Conservation (phyloP, 2,797 vertebrate genomes). For the Arremon brunneinucha region DNA sequence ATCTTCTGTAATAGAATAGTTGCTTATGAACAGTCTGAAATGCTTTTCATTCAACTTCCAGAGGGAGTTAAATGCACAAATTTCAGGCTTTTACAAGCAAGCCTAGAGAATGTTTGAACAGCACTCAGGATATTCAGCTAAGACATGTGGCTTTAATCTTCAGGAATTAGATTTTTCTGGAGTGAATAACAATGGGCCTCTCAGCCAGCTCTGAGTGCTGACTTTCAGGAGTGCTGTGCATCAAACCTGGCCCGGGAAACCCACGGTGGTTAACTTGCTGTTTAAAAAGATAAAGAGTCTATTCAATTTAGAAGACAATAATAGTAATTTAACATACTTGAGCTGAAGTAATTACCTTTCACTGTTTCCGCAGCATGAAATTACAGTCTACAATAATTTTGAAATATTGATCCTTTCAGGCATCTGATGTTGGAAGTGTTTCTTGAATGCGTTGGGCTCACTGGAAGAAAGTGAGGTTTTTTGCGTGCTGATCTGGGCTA, state of each 20-base stretch:
- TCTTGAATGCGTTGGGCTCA: not conserved
- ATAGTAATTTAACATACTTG: constrained; percentile 70
- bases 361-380: constrained; percentile 60
- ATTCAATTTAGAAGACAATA: constrained; percentile 58
- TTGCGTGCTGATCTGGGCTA: not conserved
- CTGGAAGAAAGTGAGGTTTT: constrained; percentile 14
- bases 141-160: not conserved
- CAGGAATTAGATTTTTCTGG: not conserved
- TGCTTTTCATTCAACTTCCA: not conserved
- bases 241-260: not conserved
- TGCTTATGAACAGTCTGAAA: not conserved
- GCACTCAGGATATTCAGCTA: not conserved
- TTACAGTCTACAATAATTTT: constrained; percentile 53
- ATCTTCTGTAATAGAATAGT: not conserved
- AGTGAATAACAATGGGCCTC: not conserved
- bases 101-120: not conserved
- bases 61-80: not conserved
- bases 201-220: not conserved
- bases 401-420: constrained; percentile 49
- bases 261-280: constrained; percentile 37
- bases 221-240: not conserved
- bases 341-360: constrained; percentile 67
- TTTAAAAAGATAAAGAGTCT: constrained; percentile 68
- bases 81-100: not conserved
- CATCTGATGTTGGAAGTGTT: constrained; percentile 17